Conservation (phyloP, 2,888 invertebrate genomes). For the Frankliniella intonsa region DNA sequence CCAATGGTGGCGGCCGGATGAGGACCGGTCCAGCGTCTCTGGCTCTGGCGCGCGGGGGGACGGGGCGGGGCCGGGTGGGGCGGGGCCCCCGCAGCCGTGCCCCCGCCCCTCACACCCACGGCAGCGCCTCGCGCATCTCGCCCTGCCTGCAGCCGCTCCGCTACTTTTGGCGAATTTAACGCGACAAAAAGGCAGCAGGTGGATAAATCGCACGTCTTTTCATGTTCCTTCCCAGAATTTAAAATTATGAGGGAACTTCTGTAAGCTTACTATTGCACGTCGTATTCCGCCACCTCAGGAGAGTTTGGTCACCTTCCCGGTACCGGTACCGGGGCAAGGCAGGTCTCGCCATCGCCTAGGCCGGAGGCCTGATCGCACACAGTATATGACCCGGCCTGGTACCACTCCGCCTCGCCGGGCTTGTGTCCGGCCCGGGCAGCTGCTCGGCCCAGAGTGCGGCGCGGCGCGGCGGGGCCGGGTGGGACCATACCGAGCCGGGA, state of each 20-base stretch:
- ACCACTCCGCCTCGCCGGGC: background rate
- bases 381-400: background rate
- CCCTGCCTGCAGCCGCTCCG: conserved; percentile 39
- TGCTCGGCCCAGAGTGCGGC: background rate
- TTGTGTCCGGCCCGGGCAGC: background rate
- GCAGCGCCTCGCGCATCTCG: conserved; percentile 26
- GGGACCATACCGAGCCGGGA: too few relatives aligned
- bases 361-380: background rate
- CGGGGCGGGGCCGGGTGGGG: conserved; percentile 35
- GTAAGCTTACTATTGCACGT: too few relatives aligned
- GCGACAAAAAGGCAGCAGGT: too few relatives aligned
- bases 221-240: too few relatives aligned
- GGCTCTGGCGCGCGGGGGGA: conserved; percentile 33
- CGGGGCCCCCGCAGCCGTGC: background rate
- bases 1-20: conserved; percentile 37
- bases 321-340: too few relatives aligned
- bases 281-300: too few relatives aligned
- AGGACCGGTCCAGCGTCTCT: conserved; percentile 37
- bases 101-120: conserved; percentile 27
- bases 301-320: too few relatives aligned
- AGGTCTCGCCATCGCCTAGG: background rate
- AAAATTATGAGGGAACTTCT: too few relatives aligned
- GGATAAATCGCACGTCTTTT: too few relatives aligned
- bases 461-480: background rate
- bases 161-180: conserved; percentile 34